These are phyloP conservation scores for Orius insidiosus DNA, from an alignment of 1,140 invertebrate genomes.

Conservation along the genomic window DNA sequence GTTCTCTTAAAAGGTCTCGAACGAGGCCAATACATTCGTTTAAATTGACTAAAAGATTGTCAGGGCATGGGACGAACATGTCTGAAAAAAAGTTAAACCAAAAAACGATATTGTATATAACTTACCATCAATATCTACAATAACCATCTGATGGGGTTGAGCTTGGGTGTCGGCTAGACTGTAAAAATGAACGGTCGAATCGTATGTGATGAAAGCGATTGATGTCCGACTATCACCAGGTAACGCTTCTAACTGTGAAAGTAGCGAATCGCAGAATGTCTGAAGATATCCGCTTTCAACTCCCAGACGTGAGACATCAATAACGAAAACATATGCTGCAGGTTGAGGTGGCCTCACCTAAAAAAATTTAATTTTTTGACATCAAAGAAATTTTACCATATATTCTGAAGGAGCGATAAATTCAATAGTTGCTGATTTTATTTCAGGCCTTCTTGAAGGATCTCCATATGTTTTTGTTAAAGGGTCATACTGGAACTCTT, in stretches of 20 bases:
- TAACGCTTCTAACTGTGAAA: conserved; percentile 62
- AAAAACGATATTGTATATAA: background rate
- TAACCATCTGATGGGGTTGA: conserved; percentile 80
- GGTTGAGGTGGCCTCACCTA: conserved; percentile 91
- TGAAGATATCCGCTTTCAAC: conserved; percentile 83
- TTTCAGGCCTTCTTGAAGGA: conserved; percentile 83
- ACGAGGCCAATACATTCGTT: conserved; percentile 67
- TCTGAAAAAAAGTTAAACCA: conserved; percentile 33
- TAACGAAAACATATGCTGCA: conserved; percentile 87
- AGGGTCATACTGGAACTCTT: conserved; percentile 96
- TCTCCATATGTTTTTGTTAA: conserved; percentile 84
- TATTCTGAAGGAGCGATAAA: conserved; percentile 98
- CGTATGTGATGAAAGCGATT: conserved; percentile 87
- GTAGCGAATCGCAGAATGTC: conserved; percentile 63
- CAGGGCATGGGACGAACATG: conserved; percentile 71
- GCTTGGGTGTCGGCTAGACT: conserved; percentile 71
- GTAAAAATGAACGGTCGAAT: conserved; percentile 87
- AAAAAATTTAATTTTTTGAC: conserved; percentile 11
- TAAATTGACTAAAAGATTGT: conserved; percentile 84
- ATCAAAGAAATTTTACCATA: conserved; percentile 43
- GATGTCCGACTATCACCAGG: conserved; percentile 87
- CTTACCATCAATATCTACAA: conserved; percentile 79
- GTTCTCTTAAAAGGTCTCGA: conserved; percentile 55
- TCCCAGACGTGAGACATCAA: conserved; percentile 85
- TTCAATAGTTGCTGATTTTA: conserved; percentile 91